Base-by-base conservation (phyloP, 2,888 invertebrate species). In the Lasioglossum oenotherae region DNA sequence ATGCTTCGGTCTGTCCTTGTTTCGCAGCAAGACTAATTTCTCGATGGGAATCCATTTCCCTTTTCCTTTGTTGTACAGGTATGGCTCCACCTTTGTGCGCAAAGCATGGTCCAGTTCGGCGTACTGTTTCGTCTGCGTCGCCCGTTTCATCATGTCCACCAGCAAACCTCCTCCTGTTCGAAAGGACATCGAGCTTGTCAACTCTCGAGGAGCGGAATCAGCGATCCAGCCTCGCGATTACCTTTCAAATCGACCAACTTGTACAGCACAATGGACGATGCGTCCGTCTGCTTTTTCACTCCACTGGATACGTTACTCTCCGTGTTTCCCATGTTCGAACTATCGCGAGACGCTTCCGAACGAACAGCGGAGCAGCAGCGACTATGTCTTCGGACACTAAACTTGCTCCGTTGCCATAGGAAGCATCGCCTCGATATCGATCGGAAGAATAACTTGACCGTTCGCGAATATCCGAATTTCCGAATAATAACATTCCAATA, bases 201-300 rank as follows among this genome's bases (percentile, higher is more conserved):
- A 38, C 38, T 12, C 35, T 69, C 19, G 31, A 31, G 10, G 67
- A 67, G 67, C 19, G 19, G 35, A 67, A 67, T 35, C 31, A 6
- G 2, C 16, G 64, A 64, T 64, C 16, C n/a, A 57, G 12, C n/a
- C 19, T 14, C 8, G 19, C 38, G 35, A 23, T n/a, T 95, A 97
- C 98, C 98, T 97, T 99, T 99, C 80, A 99, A 96, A 95, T 99
- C 98, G 10, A 98, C 98, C 74, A 99, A 96, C 94, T 98, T 98
- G 94, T 99, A 99, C 77, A 99, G 96, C 78, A 97, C 97, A 94
- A 98, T 97, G 44, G 97, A 96, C 3, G 98, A 97, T 23, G 97
- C 97, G 38, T 98, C 98, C 4, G 99, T 99, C 95, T 99, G 99
- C 91, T 98, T 98, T 95, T 99, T 99, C 31, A 99, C 99, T 71